Evolutionary conservation across 2,797 vertebrate genomes (phyloP).

Genomic region (Lepus townsendii): DNA sequence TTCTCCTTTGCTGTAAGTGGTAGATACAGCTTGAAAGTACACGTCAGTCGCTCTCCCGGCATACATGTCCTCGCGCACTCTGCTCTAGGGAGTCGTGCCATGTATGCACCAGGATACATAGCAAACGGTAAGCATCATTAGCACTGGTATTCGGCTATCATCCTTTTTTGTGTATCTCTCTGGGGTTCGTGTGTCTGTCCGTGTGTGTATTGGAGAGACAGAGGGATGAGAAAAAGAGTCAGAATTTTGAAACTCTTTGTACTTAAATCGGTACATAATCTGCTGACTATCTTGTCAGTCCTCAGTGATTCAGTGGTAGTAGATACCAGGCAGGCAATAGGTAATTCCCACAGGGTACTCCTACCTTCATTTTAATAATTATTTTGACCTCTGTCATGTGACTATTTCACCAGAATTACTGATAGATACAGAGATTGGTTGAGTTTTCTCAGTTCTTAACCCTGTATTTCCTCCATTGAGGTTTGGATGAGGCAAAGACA

Average conservation of each 20-base stretch:
- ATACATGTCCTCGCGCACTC: not conserved
- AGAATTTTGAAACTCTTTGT: constrained; percentile 23
- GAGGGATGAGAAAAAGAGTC: not conserved
- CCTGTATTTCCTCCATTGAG: constrained; percentile 22
- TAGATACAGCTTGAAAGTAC: constrained; percentile 86
- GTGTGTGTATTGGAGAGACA: not conserved
- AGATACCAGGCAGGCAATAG: not conserved
- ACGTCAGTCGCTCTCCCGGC: constrained; percentile 67
- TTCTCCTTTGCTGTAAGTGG: constrained; percentile 82
- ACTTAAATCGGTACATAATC: not conserved
- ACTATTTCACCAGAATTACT: constrained; percentile 19
- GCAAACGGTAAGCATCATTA: constrained; percentile 83
- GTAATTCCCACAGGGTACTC: not conserved
- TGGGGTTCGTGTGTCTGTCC: not conserved
- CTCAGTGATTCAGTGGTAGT: not conserved
- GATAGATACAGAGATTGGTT: not conserved
- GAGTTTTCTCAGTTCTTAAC: not conserved
- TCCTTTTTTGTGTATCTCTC: not conserved
- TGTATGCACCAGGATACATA: constrained; percentile 87
- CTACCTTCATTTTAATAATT: not conserved
- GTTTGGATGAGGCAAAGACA: constrained; percentile 43
- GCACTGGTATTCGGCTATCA: not conserved
- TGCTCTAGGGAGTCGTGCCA: constrained; percentile 73
- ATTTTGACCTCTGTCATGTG: constrained; percentile 21
- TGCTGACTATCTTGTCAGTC: not conserved